These are phyloP conservation scores for Mallotus villosus DNA, from an alignment of 2,797 vertebrate genomes.

Conservation along the genomic window DNA sequence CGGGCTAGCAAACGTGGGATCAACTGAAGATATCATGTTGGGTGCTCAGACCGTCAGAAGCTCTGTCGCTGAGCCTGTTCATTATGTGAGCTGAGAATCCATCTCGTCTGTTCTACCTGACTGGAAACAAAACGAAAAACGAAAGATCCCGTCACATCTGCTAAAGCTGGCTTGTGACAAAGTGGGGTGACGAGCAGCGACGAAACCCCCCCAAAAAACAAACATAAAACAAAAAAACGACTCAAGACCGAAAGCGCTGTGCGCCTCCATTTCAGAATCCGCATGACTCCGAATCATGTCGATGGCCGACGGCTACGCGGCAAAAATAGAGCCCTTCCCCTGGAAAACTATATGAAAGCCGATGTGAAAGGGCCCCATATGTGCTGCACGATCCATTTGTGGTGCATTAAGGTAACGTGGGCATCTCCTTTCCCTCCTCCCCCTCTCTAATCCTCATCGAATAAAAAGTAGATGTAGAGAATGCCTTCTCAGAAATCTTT, in stretches of 20 bases:
- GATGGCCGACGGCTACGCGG: not conserved
- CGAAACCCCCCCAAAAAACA: not conserved
- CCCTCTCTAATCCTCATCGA: slow-evolving; percentile 15
- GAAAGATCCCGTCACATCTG: not conserved
- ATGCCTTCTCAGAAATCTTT: slow-evolving; percentile 35
- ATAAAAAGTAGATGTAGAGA: slow-evolving; percentile 12
- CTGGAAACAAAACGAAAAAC: not conserved
- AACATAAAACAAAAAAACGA: not conserved
- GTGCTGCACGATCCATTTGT: not conserved
- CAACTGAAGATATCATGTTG: slow-evolving; percentile 28
- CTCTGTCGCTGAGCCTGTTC: slow-evolving; percentile 2
- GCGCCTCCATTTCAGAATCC: not conserved
- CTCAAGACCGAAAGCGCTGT: not conserved
- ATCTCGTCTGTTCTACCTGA: not conserved
- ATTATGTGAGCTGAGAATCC: not conserved
- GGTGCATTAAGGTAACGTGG: slow-evolving; percentile 1
- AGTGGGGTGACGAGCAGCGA: not conserved
- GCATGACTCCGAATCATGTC: not conserved
- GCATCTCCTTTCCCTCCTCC: not conserved
- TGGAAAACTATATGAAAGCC: not conserved
- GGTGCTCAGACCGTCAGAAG: not conserved
- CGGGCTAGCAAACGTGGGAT: slow-evolving; percentile 28
- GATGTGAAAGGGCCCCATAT: not conserved
- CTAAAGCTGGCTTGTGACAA: not conserved
- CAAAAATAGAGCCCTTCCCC: not conserved